Evolutionary conservation across 2,888 invertebrate genomes (phyloP).

Genomic region (Lamellibrachia columna): DNA sequence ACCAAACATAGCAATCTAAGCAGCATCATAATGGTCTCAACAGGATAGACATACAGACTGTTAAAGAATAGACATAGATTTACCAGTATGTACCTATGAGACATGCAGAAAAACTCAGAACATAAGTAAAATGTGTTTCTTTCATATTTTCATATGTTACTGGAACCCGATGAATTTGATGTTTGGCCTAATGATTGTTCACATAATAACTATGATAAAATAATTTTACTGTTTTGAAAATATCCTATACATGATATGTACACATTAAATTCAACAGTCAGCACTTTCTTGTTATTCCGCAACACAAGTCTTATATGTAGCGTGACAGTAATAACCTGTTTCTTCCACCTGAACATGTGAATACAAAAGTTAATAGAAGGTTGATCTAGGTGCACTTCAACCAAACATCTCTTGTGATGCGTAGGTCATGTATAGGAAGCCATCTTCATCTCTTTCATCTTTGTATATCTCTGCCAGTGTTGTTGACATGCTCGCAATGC

Average conservation of each 20-base stretch:
- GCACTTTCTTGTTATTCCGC: background rate
- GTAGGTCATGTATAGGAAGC: constrained; percentile 88
- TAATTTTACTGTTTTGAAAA: background rate
- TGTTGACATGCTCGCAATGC: constrained; percentile 82
- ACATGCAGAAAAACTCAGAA: background rate
- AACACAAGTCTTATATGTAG: background rate
- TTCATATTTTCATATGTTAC: background rate
- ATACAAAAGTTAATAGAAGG: background rate
- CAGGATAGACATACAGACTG: no score
- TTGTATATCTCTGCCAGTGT: constrained; percentile 85
- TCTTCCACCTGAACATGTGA: background rate
- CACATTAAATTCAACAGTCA: background rate
- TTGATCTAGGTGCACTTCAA: constrained; percentile 22
- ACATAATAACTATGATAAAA: background rate
- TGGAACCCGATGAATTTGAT: background rate
- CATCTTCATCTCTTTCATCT: constrained; percentile 81
- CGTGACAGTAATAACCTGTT: background rate
- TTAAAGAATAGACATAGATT: no score
- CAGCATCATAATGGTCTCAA: no score
- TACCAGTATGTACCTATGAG: background rate
- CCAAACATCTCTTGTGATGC: constrained; percentile 92
- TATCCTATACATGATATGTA: background rate
- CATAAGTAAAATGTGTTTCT: background rate
- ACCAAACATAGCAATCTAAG: background rate
- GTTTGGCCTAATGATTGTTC: background rate